Conservation (phyloP, 2,888 invertebrate genomes). For the Aphidoletes aphidimyza region DNA sequence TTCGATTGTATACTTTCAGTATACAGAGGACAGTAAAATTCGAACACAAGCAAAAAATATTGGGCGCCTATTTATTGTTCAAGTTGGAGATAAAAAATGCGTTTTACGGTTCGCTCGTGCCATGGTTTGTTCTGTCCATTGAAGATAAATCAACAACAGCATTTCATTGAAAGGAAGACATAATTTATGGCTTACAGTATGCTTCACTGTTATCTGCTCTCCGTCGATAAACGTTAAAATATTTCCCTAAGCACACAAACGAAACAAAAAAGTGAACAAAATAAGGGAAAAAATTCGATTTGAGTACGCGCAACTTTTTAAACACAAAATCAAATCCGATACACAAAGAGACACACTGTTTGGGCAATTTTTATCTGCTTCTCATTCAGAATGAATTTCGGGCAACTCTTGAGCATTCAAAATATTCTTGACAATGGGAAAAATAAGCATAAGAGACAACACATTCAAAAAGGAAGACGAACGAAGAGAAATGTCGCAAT, state of each 20-base stretch:
- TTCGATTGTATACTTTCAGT: neutral
- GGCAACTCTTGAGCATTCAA: neutral
- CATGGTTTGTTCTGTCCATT: constrained; percentile 23
- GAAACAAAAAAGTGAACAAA: neutral
- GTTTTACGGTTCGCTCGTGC: neutral
- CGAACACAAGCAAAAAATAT: neutral
- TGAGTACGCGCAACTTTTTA: constrained; percentile 12
- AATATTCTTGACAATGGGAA: neutral
- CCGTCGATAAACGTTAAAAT: constrained; percentile 42
- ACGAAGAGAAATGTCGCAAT: constrained; percentile 15
- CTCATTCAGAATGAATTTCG: neutral
- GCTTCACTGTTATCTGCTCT: constrained; percentile 26
- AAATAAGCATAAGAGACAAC: neutral
- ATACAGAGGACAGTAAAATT: neutral
- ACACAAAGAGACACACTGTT: neutral
- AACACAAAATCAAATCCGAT: constrained; percentile 30
- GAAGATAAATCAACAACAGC: constrained; percentile 33
- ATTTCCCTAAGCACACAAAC: neutral
- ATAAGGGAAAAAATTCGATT: neutral
- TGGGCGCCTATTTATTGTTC: constrained; percentile 13
- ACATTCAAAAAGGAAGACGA: neutral
- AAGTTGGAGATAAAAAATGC: neutral
- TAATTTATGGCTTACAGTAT: constrained; percentile 25
- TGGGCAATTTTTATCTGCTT: constrained; percentile 15
- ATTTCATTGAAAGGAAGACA: constrained; percentile 37